Base-by-base conservation (phyloP, 1,140 invertebrate genomes). In the Pseudobourletiella spinata region DNA sequence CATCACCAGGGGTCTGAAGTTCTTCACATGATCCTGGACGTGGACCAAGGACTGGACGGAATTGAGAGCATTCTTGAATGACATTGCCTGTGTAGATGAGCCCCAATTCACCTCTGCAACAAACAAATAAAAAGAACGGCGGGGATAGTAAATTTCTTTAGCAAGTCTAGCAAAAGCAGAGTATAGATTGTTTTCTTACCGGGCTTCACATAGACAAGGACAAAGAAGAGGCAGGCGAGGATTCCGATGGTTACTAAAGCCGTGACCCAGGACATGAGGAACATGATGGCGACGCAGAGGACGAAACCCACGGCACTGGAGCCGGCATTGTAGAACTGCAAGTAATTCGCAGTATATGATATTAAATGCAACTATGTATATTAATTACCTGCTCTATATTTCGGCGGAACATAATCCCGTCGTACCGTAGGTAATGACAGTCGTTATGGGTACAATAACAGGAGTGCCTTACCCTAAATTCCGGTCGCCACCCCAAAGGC, bases 191-290 rank as follows among this genome's bases (percentile, higher is more conserved):
- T 39, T 39, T 39, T 39, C 32, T 48, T 62, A 70, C 68, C 68
- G 30, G 67, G 66, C 20, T 70, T 70, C 4, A 68, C 46, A 44
- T 79, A 76, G 2, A 76, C 72, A 3, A 83, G 71, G 64, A 78
- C 80, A 25, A 79, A 61, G 70, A 80, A 83, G 11, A 83, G 74
- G 24, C 71, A 73, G 6, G 71, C 69, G 29, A 81, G 76, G 57
- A 79, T 73, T 48, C 76, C 73, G 65, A 83, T 78, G 1, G 82
- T 83, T 32, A 81, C 69, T 3, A 84, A 69, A 3, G 82, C 93
- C 42, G 89, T 91, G 65, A 82, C 79, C 61, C 61, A 63, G 20
- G 90, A 88, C 69, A 97, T 93, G 15, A 97, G 79, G 75, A 98
- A 91, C 88, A 98, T 98, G 55, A 96, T 92, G 2, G 81, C 83